phyloP scores from a whole-genome alignment of 2,797 vertebrate species.

The Pseudomugil tenellus region DNA sequence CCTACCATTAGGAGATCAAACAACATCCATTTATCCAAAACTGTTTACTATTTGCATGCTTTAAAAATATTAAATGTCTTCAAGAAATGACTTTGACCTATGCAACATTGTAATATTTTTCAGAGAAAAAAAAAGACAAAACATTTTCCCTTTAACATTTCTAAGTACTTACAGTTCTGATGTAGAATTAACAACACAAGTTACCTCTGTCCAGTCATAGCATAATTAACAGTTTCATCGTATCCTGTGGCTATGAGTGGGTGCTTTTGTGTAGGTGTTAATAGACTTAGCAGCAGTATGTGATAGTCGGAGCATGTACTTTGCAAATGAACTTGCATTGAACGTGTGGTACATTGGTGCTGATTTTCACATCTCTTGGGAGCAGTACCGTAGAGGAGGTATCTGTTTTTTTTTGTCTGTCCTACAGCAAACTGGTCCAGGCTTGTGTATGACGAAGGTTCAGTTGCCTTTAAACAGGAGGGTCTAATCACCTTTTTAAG shows the following conservation, averaged over 20 bases:
- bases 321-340: constrained; percentile 58
- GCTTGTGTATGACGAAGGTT: constrained; percentile 20
- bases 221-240: constrained; percentile 55
- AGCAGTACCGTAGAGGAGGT: constrained; percentile 29
- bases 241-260: constrained; percentile 48
- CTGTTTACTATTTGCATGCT: background rate
- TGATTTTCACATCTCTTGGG: constrained; percentile 46
- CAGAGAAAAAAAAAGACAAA: constrained; percentile 8
- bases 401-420: constrained; percentile 29
- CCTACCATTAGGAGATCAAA: background rate
- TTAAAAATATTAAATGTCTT: background rate
- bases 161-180: constrained; percentile 19
- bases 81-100: constrained; percentile 18
- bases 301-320: constrained; percentile 52
- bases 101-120: constrained; percentile 13
- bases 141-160: constrained; percentile 5
- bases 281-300: constrained; percentile 41
- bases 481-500: constrained; percentile 29
- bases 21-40: constrained; percentile 1
- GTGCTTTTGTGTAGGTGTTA: constrained; percentile 51
- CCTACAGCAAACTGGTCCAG: constrained; percentile 43
- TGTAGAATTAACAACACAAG: constrained; percentile 41
- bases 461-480: constrained; percentile 43
- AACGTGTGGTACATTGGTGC: constrained; percentile 34
- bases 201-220: constrained; percentile 37